phyloP scores from a whole-genome alignment of 2,888 invertebrate genomes.

The Metacarcinus magister region DNA sequence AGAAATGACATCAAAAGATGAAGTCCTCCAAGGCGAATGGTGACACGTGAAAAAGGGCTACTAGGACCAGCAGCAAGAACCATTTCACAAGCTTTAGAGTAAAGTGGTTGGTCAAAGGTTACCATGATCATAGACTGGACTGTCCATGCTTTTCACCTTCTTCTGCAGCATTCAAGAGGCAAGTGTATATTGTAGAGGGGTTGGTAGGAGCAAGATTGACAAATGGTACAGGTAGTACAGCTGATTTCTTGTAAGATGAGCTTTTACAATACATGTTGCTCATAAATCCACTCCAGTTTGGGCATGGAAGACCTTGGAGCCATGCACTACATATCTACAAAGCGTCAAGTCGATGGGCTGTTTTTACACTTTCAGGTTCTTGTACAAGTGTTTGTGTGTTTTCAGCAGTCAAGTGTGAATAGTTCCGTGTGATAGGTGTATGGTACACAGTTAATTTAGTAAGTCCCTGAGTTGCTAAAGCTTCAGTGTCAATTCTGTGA shows the following conservation, averaged over 20 bases:
- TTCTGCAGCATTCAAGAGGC: constrained; percentile 72
- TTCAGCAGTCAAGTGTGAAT: constrained; percentile 63
- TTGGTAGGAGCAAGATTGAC: constrained; percentile 78
- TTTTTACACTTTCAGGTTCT: constrained; percentile 61
- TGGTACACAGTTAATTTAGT: constrained; percentile 61
- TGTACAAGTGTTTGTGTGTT: constrained; percentile 64
- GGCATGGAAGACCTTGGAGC: constrained; percentile 51
- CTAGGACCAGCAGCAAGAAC: constrained; percentile 70
- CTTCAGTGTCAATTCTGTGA: constrained; percentile 55
- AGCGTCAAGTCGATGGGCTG: constrained; percentile 63
- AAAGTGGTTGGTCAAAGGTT: constrained; percentile 82
- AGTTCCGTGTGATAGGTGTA: constrained; percentile 36
- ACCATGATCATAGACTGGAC: constrained; percentile 67
- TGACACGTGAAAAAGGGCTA: constrained; percentile 69
- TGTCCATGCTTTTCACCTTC: constrained; percentile 42
- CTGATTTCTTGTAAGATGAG: constrained; percentile 69
- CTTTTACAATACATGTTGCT: constrained; percentile 46
- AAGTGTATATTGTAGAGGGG: constrained; percentile 77
- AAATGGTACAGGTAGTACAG: constrained; percentile 75
- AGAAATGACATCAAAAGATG: constrained; percentile 82
- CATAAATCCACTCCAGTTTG: constrained; percentile 65
- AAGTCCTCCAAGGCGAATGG: constrained; percentile 81
- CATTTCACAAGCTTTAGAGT: constrained; percentile 81
- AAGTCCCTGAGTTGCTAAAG: constrained; percentile 44
- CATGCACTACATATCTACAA: constrained; percentile 64